Evolutionary conservation across 2,888 invertebrate species (phyloP).

Genomic region (Cryptocephalus moraei): DNA sequence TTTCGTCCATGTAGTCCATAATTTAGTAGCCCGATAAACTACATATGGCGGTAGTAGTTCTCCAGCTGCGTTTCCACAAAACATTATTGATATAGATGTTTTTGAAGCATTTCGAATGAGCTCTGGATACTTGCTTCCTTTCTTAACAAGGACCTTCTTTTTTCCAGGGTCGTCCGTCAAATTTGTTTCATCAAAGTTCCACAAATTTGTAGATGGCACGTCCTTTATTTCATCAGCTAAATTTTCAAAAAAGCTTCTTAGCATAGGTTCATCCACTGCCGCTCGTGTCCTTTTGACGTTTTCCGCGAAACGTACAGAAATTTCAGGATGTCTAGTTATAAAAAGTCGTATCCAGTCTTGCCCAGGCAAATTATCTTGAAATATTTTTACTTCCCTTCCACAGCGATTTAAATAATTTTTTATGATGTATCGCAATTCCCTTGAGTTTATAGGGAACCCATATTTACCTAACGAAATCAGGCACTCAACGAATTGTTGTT

Average conservation of each 20-base stretch:
- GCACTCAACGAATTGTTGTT: no score
- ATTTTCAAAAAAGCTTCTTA: conserved; percentile 9
- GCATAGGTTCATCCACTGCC: conserved; percentile 4
- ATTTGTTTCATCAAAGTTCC: conserved; percentile 24
- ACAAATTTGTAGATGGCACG: conserved; percentile 17
- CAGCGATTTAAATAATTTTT: no score
- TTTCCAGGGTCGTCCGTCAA: conserved; percentile 21
- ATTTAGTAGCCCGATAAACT: conserved; percentile 8
- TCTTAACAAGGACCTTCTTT: conserved; percentile 15
- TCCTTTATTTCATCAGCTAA: conserved; percentile 5
- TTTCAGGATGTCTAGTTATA: background rate
- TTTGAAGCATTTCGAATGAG: conserved; percentile 23
- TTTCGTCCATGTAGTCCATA: conserved; percentile 14
- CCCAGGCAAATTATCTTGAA: no score
- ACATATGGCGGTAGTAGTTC: conserved; percentile 12
- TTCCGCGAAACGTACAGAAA: conserved; percentile 3
- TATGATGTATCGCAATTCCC: no score
- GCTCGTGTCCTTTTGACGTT: conserved; percentile 9
- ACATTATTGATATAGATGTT: conserved; percentile 9
- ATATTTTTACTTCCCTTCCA: no score
- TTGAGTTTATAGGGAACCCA: no score
- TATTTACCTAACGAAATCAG: no score
- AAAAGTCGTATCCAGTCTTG: no score
- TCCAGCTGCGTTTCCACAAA: conserved; percentile 9
- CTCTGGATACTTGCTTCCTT: conserved; percentile 20